phyloP scores from a whole-genome alignment of 30 jellyfish, hydroid and myxozoan species.

The Hydractinia echinata region DNA sequence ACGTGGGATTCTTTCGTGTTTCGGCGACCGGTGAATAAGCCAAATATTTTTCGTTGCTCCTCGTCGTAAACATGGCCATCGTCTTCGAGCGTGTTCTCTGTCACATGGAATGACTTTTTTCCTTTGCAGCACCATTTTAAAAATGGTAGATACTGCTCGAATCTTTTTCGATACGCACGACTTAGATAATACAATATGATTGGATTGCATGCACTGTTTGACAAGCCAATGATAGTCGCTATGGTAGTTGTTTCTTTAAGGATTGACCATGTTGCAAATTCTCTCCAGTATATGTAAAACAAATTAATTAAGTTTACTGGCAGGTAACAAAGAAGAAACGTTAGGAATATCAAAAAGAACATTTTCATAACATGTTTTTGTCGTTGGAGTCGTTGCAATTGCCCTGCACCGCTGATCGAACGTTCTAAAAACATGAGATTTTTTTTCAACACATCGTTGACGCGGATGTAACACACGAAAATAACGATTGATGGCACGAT shows the following conservation, averaged over 20 bases:
- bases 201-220: slow-evolving; percentile 73
- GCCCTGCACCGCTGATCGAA: slow-evolving; percentile 65
- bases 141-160: slow-evolving; percentile 46
- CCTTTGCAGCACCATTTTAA: slow-evolving; percentile 20
- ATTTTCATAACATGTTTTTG: slow-evolving; percentile 59
- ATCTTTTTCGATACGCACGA: slow-evolving; percentile 58
- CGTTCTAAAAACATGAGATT: slow-evolving; percentile 58
- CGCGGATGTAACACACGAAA: slow-evolving; percentile 3
- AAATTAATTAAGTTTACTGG: slow-evolving; percentile 59
- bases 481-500: slow-evolving; percentile 43
- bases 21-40: background rate
- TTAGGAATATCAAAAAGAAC: slow-evolving; percentile 65
- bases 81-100: background rate
- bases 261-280: slow-evolving; percentile 41
- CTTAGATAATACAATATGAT: slow-evolving; percentile 59
- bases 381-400: slow-evolving; percentile 58
- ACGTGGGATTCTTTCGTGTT: slow-evolving; percentile 6
- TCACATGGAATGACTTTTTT: background rate
- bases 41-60: background rate
- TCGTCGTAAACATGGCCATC: background rate
- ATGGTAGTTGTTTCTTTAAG: slow-evolving; percentile 41
- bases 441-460: slow-evolving; percentile 35
- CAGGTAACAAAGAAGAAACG: slow-evolving; percentile 57
- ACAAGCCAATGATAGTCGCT: slow-evolving; percentile 45
- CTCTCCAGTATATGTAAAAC: slow-evolving; percentile 23